Conservation (phyloP, 1,140 invertebrate species). For the Polypedilum pembai region DNA sequence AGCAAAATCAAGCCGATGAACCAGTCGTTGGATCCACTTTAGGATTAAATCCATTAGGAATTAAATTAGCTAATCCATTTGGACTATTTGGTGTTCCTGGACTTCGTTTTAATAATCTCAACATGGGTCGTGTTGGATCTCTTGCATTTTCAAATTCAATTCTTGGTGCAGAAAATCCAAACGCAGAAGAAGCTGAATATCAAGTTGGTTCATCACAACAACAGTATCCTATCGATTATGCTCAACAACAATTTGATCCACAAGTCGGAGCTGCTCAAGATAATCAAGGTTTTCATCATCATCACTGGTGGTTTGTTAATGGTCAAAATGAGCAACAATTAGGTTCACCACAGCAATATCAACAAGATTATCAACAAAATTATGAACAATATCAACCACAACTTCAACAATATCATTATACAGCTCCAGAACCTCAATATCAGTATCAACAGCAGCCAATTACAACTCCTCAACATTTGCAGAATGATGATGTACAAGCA, state of each 20-base stretch:
- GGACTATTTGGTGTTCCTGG: constrained; percentile 1
- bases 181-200: background rate
- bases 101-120: background rate
- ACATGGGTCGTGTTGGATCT: background rate
- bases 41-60: background rate
- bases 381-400: background rate
- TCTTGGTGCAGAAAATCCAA: background rate
- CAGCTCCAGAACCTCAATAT: background rate
- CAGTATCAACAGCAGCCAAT: background rate
- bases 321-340: background rate
- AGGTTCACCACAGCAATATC: background rate
- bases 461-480: background rate
- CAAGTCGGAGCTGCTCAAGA: background rate
- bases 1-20: too few species aligned
- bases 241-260: background rate
- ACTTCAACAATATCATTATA: background rate
- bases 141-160: background rate
- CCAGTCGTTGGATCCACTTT: background rate
- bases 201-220: background rate
- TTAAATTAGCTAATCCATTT: background rate
- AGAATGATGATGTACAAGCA: background rate
- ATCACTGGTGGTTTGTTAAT: background rate
- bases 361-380: background rate
- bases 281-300: background rate
- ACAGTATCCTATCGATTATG: background rate